A percentile compares a stretch with the other conserved stretches of the same genome.
phyloP scores from a whole-genome alignment of 2,797 vertebrate species.

The Cheirogaleus major region DNA sequence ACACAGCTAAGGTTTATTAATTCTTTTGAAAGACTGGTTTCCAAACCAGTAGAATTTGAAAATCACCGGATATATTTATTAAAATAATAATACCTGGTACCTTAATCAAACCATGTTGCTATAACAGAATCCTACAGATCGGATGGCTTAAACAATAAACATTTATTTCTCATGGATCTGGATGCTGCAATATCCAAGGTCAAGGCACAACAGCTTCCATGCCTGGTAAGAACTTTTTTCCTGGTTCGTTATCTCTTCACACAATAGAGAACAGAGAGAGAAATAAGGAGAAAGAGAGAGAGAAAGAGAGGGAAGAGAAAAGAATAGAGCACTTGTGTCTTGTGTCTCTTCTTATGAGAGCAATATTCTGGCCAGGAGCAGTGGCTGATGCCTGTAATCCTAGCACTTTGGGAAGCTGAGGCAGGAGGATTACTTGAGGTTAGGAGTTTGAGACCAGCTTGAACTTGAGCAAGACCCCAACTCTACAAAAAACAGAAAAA shows the following conservation, averaged over 20 bases:
- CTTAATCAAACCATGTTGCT: background rate
- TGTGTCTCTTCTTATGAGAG: background rate
- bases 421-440: too few relatives aligned
- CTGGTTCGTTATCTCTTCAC: background rate
- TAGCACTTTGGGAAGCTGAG: too few relatives aligned
- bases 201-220: background rate
- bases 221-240: rapidly evolving
- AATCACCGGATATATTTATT: background rate
- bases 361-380: background rate
- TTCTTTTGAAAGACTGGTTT: background rate
- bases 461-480: too few relatives aligned
- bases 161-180: background rate
- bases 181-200: background rate
- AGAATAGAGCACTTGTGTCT: background rate
- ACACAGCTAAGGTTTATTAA: background rate
- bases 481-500: too few relatives aligned
- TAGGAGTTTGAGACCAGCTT: too few relatives aligned
- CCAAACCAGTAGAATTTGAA: background rate
- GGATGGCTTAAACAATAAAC: background rate
- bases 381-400: background rate
- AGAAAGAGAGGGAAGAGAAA: background rate
- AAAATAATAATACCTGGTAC: background rate
- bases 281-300: background rate
- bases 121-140: background rate
- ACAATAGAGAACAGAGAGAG: too few relatives aligned